Evolutionary conservation across 2,888 invertebrate genomes (phyloP), one percentile per base, ranked within the genome.

Genomic region (Athalia rosae): DNA sequence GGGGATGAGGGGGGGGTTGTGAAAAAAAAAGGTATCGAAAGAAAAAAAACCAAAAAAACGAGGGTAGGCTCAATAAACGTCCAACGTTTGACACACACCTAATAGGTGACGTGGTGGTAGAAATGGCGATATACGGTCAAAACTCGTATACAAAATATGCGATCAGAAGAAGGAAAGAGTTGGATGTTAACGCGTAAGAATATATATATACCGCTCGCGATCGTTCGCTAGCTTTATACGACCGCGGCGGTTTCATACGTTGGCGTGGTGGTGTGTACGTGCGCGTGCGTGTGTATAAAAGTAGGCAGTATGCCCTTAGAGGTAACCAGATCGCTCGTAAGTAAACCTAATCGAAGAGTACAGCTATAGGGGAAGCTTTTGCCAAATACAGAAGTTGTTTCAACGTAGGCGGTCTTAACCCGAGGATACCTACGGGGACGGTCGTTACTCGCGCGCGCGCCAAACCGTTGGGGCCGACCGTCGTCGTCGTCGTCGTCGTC

Each of bases 371-470:
- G 82, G 82, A 81, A 82, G 81, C 67, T 79, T 82, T 82, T 82
- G 84, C 87, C 87, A 87, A 87, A 87, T 87, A 87, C 83, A 87
- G 85, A 86, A 84, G 83, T 84, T 81, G 79, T 85, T 86, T 85
- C 85, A 81, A 84, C 87, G 87, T 87, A 87, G 87, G 87, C 86
- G 87, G 86, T 85, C 85, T 74, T 74, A 74, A 74, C 74, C 74
- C 61, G 15, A 74, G 61, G 61, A 74, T 61, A 59, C 61, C 48
- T 13, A 45, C 71, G 48, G 28, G 28, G 8, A 62, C 7, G 50
- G 53, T 45, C 64, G 45, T 47, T 64, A 64, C 45, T 64, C 45
- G 45, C 47, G 64, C 28, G 64, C 28, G 28, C 28, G 28, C 28
- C 28, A 28, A 28, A 28, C 28, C n/a, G n/a, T n/a, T n/a, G n/a